phyloP scores from a whole-genome alignment of 2,113 vertebrate genomes.

The Planiliza haematocheilus region DNA sequence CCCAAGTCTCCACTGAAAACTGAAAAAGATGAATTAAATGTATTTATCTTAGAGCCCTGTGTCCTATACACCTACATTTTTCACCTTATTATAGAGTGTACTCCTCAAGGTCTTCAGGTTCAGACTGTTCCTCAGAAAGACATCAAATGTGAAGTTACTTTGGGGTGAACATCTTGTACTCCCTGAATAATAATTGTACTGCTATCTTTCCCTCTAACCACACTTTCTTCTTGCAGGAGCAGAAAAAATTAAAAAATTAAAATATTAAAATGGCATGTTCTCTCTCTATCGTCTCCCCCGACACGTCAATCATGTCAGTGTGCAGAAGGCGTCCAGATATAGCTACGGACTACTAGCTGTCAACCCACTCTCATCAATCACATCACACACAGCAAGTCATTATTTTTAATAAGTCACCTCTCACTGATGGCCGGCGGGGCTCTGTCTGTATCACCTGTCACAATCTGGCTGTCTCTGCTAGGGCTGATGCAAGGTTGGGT shows the following conservation, averaged over 20 bases:
- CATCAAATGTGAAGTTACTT: constrained; percentile 28
- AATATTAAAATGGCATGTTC: constrained; percentile 58
- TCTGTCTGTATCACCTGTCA: constrained; percentile 63
- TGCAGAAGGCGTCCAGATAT: constrained; percentile 53
- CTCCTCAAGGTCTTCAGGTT: constrained; percentile 13
- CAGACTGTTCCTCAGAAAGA: constrained; percentile 16
- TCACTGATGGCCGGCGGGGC: constrained; percentile 38
- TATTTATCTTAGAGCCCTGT: constrained; percentile 1
- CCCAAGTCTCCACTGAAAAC: neutral
- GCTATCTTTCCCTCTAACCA: constrained; percentile 15
- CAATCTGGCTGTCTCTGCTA: constrained; percentile 18
- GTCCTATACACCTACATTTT: neutral
- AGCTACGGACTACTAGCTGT: constrained; percentile 54
- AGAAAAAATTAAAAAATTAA: constrained; percentile 38
- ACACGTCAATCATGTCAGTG: constrained; percentile 57
- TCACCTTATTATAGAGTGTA: constrained; percentile 2
- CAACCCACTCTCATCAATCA: constrained; percentile 71
- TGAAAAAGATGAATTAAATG: constrained; percentile 3
- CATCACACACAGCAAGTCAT: constrained; percentile 61
- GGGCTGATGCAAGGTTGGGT: constrained; percentile 59
- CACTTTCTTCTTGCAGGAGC: constrained; percentile 15
- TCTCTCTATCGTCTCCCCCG: constrained; percentile 13
- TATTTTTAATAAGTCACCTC: constrained; percentile 70
- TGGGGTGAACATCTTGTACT: constrained; percentile 37
- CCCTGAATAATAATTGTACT: constrained; percentile 37